These are phyloP conservation scores for Theonella swinhoei DNA, from an alignment of 37 sponge, comb jelly and placozoan genomes.

Conservation along the genomic window DNA sequence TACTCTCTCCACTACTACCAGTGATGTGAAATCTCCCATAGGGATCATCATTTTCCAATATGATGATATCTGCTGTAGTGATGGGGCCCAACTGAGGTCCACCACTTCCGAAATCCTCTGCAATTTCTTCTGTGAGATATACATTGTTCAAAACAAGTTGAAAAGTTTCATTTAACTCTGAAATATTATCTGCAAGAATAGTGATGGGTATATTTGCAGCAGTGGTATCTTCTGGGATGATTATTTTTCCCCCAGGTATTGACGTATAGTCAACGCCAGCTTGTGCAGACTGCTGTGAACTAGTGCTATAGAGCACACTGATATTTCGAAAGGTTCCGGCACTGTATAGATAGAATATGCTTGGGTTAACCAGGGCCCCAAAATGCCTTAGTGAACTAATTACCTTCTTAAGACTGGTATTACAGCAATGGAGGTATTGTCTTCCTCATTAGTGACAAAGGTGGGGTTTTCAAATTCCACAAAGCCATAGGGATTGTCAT, in stretches of 20 bases:
- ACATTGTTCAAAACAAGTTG: conserved; percentile 50
- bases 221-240: conserved; percentile 46
- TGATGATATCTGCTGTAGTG: conserved; percentile 32
- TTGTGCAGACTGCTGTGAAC: conserved; percentile 60
- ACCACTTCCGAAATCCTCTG: background rate
- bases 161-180: conserved; percentile 85
- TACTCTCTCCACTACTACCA: conserved; percentile 5
- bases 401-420: conserved; percentile 69
- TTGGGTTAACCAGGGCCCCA: background rate
- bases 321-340: conserved; percentile 69
- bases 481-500: conserved; percentile 77
- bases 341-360: conserved; percentile 1
- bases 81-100: conserved; percentile 50
- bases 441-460: conserved; percentile 21
- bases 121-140: conserved; percentile 5
- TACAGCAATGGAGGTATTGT: conserved; percentile 28
- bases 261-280: conserved; percentile 46
- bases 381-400: background rate
- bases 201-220: conserved; percentile 41
- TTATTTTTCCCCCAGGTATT: conserved; percentile 16
- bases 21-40: conserved; percentile 57
- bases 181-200: conserved; percentile 56
- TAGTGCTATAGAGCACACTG: conserved; percentile 51
- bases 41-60: conserved; percentile 80
- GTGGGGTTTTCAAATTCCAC: conserved; percentile 25